A percentile compares a stretch with the other conserved stretches of the same genome.
These are phyloP conservation scores for Cylindroiulus punctatus DNA, from an alignment of 2,888 invertebrate species.

Conservation along the genomic window DNA sequence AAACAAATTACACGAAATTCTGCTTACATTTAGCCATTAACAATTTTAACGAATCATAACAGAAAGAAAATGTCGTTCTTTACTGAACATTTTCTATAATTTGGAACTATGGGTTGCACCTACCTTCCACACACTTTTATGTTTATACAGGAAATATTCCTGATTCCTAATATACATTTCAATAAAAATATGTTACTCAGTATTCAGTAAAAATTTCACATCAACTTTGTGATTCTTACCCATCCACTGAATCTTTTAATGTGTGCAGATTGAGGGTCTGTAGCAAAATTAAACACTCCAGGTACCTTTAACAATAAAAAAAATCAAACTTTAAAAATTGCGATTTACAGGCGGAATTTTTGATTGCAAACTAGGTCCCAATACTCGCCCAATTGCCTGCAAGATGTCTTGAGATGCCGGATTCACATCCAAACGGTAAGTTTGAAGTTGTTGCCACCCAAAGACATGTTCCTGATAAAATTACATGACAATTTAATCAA, in stretches of 20 bases:
- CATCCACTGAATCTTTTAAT: neutral
- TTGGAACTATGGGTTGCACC: neutral
- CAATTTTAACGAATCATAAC: too few species aligned
- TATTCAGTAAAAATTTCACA: neutral
- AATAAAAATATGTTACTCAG: neutral
- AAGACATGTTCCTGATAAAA: constrained; percentile 63
- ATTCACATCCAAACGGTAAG: constrained; percentile 64
- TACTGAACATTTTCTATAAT: too few species aligned
- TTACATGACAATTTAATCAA: neutral
- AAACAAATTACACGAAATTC: too few species aligned
- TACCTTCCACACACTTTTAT: constrained; percentile 42
- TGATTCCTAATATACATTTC: neutral
- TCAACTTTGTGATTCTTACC: neutral
- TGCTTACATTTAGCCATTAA: too few species aligned
- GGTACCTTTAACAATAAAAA: constrained; percentile 49
- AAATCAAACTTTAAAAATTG: neutral
- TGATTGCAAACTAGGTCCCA: neutral
- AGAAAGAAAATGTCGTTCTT: too few species aligned
- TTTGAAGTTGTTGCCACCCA: constrained; percentile 64
- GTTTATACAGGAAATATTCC: constrained; percentile 29
- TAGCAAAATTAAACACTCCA: constrained; percentile 52
- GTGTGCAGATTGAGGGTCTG: constrained; percentile 49
- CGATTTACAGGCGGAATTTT: too few species aligned
- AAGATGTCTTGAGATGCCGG: constrained; percentile 61
- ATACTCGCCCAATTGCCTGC: constrained; percentile 63